These are phyloP conservation scores for Dermatophagoides farinae DNA, from an alignment of 1,140 invertebrate genomes.

Conservation along the genomic window DNA sequence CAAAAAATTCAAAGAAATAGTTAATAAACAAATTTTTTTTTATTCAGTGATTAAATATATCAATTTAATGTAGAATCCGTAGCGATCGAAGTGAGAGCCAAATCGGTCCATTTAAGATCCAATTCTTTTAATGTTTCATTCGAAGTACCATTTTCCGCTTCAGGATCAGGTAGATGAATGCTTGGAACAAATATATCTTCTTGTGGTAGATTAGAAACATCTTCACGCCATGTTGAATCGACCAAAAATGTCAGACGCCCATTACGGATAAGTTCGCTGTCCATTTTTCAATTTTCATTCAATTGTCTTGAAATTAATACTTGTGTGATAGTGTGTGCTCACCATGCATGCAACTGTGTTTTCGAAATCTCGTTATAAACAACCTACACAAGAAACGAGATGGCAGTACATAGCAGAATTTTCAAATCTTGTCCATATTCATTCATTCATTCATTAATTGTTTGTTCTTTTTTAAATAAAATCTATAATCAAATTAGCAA, in stretches of 20 bases:
- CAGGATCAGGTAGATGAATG: constrained; percentile 70
- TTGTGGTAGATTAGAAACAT: constrained; percentile 48
- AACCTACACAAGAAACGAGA: too few species aligned
- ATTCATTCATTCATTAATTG: too few species aligned
- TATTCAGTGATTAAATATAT: background rate
- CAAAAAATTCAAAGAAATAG: background rate
- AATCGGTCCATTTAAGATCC: constrained; percentile 68
- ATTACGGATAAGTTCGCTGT: constrained; percentile 38
- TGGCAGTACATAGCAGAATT: too few species aligned
- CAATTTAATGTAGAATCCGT: background rate
- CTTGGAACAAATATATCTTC: constrained; percentile 74
- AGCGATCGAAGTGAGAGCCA: constrained; percentile 37
- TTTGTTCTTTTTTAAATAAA: too few species aligned
- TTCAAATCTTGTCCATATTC: too few species aligned
- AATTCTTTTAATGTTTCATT: constrained; percentile 71
- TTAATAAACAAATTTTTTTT: background rate
- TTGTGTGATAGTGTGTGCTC: too few species aligned
- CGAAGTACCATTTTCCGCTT: constrained; percentile 75
- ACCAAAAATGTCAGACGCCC: constrained; percentile 65
- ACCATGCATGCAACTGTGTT: too few species aligned
- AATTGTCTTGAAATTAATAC: background rate
- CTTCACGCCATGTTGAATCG: constrained; percentile 66
- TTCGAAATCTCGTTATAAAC: too few species aligned
- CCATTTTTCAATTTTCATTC: constrained; percentile 26
- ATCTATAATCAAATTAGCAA: too few species aligned